Evolutionary conservation across 2,888 invertebrate genomes (phyloP).

Genomic region (Pollenia griseotomentosa): DNA sequence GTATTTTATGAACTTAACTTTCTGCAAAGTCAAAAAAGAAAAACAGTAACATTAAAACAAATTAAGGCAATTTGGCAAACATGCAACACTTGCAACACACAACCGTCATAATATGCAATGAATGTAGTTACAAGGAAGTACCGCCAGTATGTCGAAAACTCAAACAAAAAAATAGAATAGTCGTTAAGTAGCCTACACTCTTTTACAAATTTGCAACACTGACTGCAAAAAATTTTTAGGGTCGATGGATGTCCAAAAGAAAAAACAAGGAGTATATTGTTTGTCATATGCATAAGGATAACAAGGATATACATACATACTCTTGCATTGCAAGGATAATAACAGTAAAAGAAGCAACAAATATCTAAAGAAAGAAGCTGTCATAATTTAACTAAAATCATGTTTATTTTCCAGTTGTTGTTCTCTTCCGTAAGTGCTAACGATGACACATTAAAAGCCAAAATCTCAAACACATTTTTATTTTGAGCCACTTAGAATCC

Average conservation of each 20-base stretch:
- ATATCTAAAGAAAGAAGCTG: constrained; percentile 69
- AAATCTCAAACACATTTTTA: constrained; percentile 23
- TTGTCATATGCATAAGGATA: constrained; percentile 59
- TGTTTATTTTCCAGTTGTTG: constrained; percentile 58
- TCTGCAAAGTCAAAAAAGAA: not conserved
- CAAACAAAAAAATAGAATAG: not conserved
- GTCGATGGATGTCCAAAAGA: constrained; percentile 43
- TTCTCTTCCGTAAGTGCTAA: constrained; percentile 66
- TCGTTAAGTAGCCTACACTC: constrained; percentile 66
- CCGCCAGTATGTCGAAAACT: constrained; percentile 19
- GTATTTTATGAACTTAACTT: constrained; percentile 34
- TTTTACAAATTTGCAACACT: constrained; percentile 33
- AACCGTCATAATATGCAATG: not conserved
- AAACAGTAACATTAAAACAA: constrained; percentile 50
- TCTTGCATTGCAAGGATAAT: constrained; percentile 39
- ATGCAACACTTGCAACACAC: constrained; percentile 56
- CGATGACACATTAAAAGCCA: constrained; percentile 63
- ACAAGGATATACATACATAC: not conserved
- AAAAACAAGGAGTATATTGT: not conserved
- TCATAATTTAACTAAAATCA: constrained; percentile 76
- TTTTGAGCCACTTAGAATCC: constrained; percentile 3
- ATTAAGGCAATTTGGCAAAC: constrained; percentile 69
- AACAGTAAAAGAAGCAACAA: constrained; percentile 28
- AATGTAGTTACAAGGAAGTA: constrained; percentile 3
- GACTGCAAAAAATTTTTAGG: constrained; percentile 5